These are phyloP conservation scores for Cheilosia pagana DNA, from an alignment of 2,888 invertebrate genomes.

Conservation along the genomic window DNA sequence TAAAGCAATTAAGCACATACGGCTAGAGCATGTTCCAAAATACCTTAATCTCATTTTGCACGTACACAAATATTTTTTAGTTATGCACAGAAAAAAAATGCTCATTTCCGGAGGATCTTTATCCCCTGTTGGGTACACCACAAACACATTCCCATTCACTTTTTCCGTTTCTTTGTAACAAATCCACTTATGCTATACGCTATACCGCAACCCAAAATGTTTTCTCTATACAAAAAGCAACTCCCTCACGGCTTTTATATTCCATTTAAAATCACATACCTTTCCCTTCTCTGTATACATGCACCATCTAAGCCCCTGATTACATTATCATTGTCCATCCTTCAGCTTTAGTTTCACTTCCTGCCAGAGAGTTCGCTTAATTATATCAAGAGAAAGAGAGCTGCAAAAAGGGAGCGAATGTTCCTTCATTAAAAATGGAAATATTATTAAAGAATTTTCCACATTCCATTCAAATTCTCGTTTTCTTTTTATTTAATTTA, in stretches of 20 bases:
- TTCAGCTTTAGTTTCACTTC: constrained; percentile 16
- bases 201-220: too few relatives aligned
- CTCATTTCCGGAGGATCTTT: too few relatives aligned
- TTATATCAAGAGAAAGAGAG: constrained; percentile 15
- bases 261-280: constrained; percentile 19
- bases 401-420: constrained; percentile 17
- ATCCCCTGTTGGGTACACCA: too few relatives aligned
- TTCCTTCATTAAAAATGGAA: constrained; percentile 68
- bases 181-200: too few relatives aligned
- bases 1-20: too few relatives aligned
- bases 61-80: too few relatives aligned
- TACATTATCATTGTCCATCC: constrained; percentile 43
- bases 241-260: constrained; percentile 19
- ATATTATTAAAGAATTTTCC: constrained; percentile 52
- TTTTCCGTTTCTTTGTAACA: too few relatives aligned
- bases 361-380: constrained; percentile 23
- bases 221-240: background rate
- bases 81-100: too few relatives aligned
- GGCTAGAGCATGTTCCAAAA: too few relatives aligned
- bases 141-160: too few relatives aligned
- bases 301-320: constrained; percentile 26
- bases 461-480: constrained; percentile 43
- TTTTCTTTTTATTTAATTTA: constrained; percentile 65
- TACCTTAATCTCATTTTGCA: too few relatives aligned
- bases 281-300: background rate